These are phyloP conservation scores for Stegana nigrithorax DNA, from an alignment of 2,888 invertebrate species.

Conservation along the genomic window DNA sequence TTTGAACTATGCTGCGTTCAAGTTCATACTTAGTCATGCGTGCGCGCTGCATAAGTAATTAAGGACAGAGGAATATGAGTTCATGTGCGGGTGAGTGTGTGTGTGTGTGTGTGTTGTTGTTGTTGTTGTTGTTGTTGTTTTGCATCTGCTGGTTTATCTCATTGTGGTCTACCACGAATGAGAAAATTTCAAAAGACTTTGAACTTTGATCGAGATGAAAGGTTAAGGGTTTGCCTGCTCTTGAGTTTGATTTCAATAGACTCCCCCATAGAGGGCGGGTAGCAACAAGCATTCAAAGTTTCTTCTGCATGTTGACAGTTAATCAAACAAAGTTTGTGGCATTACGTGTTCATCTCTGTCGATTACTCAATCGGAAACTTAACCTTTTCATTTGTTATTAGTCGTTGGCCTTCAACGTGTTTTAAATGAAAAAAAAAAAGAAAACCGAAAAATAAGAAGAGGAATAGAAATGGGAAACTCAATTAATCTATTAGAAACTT, in stretches of 20 bases:
- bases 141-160: conserved; percentile 4
- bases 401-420: no score
- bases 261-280: no score
- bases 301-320: no score
- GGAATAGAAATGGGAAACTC: no score
- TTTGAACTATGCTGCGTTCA: not conserved
- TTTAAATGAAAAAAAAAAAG: no score
- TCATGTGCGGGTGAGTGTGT: not conserved
- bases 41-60: conserved; percentile 14
- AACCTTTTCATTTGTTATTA: no score
- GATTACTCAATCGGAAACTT: no score
- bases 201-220: conserved; percentile 10
- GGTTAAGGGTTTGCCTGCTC: no score
- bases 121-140: conserved; percentile 25
- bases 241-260: not conserved
- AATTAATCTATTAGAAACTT: conserved; percentile 59
- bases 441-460: no score
- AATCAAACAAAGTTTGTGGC: no score
- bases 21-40: conserved; percentile 12
- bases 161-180: conserved; percentile 1
- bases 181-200: conserved; percentile 5
- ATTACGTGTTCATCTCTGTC: no score
- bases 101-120: not conserved
- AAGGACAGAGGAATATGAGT: conserved; percentile 4
- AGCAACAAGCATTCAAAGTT: no score